Evolutionary conservation across 1,140 invertebrate species (phyloP), one percentile per base, ranked within the genome.

Genomic region (Anastrepha ludens): DNA sequence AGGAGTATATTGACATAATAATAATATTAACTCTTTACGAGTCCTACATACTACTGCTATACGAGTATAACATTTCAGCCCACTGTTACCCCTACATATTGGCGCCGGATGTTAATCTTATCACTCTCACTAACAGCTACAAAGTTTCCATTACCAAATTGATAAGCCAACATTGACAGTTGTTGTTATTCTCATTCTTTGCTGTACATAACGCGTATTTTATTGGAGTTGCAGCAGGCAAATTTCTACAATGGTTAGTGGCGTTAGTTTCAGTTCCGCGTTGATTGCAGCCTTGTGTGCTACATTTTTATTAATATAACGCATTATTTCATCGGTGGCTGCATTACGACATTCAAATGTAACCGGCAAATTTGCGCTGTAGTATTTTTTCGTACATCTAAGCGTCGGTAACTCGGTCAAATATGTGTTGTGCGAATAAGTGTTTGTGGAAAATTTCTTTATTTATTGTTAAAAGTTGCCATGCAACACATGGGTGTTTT

Each of bases 261-360:
- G 39, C 67, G 41, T 47, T 44, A 74, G 41, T 74, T 74, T 74
- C 67, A 74, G 67, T 74, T 74, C 13, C 67, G 67, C 41, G 39
- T 74, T 47, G 67, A 7, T 74, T 74, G 67, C 41, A 74, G 67
- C 41, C 41, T n/a, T 74, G 67, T 47, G 41, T 74, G 41, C 67
- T 47, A 17, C 41, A 5, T 74, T 74, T 74, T n/a, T 44, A 44
- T 55, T 55, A 55, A 55, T 2, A 55, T 8, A 55, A 55, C 50
- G 50, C 50, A 11, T 55, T 55, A 55, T 11, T 55, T 55, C 50
- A 11, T 55, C 6, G 6, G 50, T 55, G 50, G 6, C 50, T 6
- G 50, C 50, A 11, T 55, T 2, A 2, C 11, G 50, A 55, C 50
- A 55, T 11, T 55, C 6, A 55, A 55, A 55, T 55, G 11, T 8